A percentile compares a stretch with the other conserved stretches of the same genome.
Conservation (phyloP, 2,113 vertebrate species). For the Crotalus helleri region DNA sequence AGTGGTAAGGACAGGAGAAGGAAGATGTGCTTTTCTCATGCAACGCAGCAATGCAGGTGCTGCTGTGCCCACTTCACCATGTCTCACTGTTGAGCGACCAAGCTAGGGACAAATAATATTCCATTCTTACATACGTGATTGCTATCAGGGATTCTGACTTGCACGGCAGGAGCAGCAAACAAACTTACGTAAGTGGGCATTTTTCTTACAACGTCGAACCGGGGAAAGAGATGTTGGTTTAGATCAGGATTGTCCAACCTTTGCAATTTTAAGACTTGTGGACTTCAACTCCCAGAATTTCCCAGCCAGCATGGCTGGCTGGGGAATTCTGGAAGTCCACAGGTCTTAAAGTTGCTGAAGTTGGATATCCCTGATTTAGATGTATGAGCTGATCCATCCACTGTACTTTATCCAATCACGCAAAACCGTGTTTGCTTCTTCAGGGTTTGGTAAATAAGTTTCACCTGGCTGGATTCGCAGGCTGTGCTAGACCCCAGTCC, state of each 20-base stretch:
- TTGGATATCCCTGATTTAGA: neutral
- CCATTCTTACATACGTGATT: neutral
- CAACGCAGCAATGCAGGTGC: too few relatives aligned
- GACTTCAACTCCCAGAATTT: too few relatives aligned
- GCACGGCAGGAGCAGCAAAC: neutral
- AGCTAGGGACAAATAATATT: neutral
- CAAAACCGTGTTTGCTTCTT: neutral
- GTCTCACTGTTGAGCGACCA: too few relatives aligned
- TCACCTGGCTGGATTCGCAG: neutral
- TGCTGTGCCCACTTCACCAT: too few relatives aligned
- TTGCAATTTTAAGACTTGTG: too few relatives aligned
- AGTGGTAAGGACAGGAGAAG: too few relatives aligned
- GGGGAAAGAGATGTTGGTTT: neutral
- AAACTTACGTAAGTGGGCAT: neutral
- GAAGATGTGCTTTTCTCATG: too few relatives aligned
- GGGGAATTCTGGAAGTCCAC: too few relatives aligned
- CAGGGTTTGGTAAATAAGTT: neutral
- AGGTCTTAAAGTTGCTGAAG: too few relatives aligned
- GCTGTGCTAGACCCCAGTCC: neutral
- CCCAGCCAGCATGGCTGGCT: too few relatives aligned
- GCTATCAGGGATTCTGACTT: neutral
- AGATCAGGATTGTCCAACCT: too few relatives aligned
- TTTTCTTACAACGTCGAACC: neutral
- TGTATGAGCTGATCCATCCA: neutral
- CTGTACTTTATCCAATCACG: neutral